Evolutionary conservation across 2,113 vertebrate genomes (phyloP), one percentile per base, ranked within the genome.

Genomic region (Sardina pilchardus): DNA sequence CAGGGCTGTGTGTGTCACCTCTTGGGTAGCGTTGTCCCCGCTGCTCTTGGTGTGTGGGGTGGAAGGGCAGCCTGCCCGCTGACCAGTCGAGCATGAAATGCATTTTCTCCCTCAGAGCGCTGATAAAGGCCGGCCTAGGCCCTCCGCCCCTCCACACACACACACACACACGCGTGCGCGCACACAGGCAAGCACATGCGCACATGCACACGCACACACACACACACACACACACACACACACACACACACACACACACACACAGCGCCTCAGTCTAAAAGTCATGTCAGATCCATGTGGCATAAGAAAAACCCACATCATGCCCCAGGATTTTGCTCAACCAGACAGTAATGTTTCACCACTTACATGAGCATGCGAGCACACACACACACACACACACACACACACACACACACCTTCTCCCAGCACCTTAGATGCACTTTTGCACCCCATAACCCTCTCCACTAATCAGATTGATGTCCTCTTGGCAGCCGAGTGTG

Each of bases 111-210:
- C 85, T 93, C 90, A 92, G 89, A 90, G 90, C 85, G 85, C 89
- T 93, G 93, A 95, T 94, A 94, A 94, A 94, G 90, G 89, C 88
- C 89, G 88, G 89, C 88, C 86, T 81, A 78, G 87, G 88, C 89
- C 45, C 83, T 30, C 47, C 24, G 89, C 67, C 83, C 63, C 85
- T 63, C 86, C 48, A 81, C 87, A 67, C 42, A 36, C 21, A 53
- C 16, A 59, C 26, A 39, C 63, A 19, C 30, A 1, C 81, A 83
- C 80, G 8, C 71, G 45, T 59, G 26, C 43, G 56, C 12, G 19
- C 12, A 59, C 56, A 24, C 56, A 59, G 12, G 19, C 56, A 59
- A 16, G 24, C n/a, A 30, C 59, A 30, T 26, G 30, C 24, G 8
- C 87, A 67, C 63, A 67, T n/a, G n/a, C n/a, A n/a, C n/a, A n/a